phyloP scores from a whole-genome alignment of 1,140 invertebrate genomes.

The Drosophila tani region DNA sequence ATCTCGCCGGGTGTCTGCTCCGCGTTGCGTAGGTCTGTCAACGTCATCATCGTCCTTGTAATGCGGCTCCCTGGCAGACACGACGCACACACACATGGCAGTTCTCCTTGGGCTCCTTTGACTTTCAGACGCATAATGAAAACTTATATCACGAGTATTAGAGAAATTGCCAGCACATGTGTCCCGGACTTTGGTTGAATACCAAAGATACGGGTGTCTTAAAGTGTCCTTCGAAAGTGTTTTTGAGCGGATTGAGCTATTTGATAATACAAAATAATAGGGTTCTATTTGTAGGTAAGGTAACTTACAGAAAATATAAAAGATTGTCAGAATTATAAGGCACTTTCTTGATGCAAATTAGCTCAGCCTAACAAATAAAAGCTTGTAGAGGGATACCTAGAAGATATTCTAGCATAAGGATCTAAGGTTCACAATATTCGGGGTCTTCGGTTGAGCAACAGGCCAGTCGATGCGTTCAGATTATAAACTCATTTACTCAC shows the following conservation, averaged over 20 bases:
- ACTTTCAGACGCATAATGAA: conserved; percentile 66
- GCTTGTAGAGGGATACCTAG: too few relatives aligned
- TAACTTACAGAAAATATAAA: too few relatives aligned
- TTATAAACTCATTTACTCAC: too few relatives aligned
- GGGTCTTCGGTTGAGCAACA: too few relatives aligned
- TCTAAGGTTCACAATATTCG: too few relatives aligned
- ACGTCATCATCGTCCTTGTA: conserved; percentile 73
- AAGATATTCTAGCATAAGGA: too few relatives aligned
- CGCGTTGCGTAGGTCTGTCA: conserved; percentile 69
- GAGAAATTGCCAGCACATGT: conserved; percentile 70
- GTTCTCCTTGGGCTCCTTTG: conserved; percentile 32
- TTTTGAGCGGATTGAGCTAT: conserved; percentile 15
- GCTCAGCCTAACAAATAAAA: too few relatives aligned
- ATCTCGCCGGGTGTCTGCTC: conserved; percentile 46
- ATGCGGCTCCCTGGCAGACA: conserved; percentile 34
- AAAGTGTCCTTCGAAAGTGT: neutral
- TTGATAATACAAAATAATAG: neutral
- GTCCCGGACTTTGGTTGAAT: conserved; percentile 37
- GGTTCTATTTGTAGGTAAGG: neutral
- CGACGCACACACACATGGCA: conserved; percentile 19
- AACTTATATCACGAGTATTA: conserved; percentile 76
- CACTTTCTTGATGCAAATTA: neutral
- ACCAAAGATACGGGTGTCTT: conserved; percentile 18
- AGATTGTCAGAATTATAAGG: too few relatives aligned
- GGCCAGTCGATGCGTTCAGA: too few relatives aligned